Evolutionary conservation across 2,113 vertebrate species (phyloP), one percentile per base, ranked within the genome.

Genomic region (Mastomys coucha): DNA sequence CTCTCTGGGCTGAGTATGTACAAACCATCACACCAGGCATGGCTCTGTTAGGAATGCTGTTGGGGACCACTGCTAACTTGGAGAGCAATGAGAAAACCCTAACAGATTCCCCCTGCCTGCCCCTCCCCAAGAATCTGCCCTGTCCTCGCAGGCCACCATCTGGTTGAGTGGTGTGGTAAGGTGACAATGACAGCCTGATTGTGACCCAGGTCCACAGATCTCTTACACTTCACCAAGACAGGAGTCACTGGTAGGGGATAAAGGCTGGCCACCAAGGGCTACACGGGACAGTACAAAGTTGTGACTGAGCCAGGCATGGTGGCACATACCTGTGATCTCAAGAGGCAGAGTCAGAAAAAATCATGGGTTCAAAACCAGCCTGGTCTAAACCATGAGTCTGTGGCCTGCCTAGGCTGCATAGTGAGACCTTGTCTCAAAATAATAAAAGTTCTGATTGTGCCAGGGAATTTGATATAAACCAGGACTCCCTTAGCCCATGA

Each of bases 71-170:
- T 60, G 53, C 67, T 75, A 45, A 63, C 60, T 81, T 85, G 42
- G 24, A 91, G 93, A 90, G 56, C 80, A 42, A 31, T 14, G 56
- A 89, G 63, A 84, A 92, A 73, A 70, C 36, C 31, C 65, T 88
- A 60, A 78, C 19, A 39, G 33, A 73, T n/a, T 63, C 67, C 75
- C n/a, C 0, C 19, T 26, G 42, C 39, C 39, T 17, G 16, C 49
- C 72, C 24, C 82, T 24, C 56, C 56, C 67, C 60, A 65, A 53
- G 60, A 51, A 73, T 69, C 70, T 76, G n/a, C 36, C 82, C 90
- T 67, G 24, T 84, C 22, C 31, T 70, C 76, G 26, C 31, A 76
- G 45, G 58, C 31, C 81, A 86, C 24, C 58, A 42, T 88, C 53
- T 85, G 53, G 63, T 3, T 20, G 39, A 82, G 22, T 0, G 5